Conservation (phyloP, 2,797 vertebrate genomes). For the Gorsachius magnificus region DNA sequence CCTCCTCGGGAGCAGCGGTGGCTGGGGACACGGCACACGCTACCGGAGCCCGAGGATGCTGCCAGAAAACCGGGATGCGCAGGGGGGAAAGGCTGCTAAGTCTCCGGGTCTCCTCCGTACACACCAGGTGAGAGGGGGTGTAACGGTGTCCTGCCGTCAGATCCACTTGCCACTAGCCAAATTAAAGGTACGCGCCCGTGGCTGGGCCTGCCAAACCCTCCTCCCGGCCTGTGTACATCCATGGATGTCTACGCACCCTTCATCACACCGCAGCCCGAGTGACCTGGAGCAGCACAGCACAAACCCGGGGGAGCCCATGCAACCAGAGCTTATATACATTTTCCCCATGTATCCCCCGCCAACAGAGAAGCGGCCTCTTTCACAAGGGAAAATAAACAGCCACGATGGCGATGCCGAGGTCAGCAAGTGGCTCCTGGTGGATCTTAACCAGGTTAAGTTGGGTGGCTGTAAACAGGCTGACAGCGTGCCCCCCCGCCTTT, state of each 20-base stretch:
- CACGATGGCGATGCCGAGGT: not conserved
- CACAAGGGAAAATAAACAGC: conserved; percentile 48
- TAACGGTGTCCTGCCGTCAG: not conserved
- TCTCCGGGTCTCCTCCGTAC: not conserved
- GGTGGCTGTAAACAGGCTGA: conserved; percentile 63
- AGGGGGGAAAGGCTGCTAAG: not conserved
- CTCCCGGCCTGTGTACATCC: not conserved
- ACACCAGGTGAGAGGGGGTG: fast-evolving
- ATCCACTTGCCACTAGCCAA: not conserved
- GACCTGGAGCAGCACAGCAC: conserved; percentile 8
- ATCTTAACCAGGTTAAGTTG: conserved; percentile 39
- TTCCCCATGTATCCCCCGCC: conserved; percentile 27
- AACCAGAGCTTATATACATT: conserved; percentile 36
- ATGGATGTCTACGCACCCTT: not conserved
- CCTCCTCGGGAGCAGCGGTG: not conserved
- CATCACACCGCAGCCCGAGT: not conserved
- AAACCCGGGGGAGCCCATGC: conserved; percentile 26
- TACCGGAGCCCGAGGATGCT: not conserved
- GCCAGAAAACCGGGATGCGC: not conserved
- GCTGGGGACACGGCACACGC: fast-evolving
- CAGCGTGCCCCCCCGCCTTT: conserved; percentile 47
- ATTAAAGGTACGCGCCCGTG: not conserved
- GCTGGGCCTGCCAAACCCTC: not conserved
- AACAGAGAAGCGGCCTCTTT: conserved; percentile 17
- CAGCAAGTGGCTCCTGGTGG: conserved; percentile 50